Evolutionary conservation across 2,113 vertebrate species (phyloP), one percentile per base, ranked within the genome.

Genomic region (Lynx canadensis): DNA sequence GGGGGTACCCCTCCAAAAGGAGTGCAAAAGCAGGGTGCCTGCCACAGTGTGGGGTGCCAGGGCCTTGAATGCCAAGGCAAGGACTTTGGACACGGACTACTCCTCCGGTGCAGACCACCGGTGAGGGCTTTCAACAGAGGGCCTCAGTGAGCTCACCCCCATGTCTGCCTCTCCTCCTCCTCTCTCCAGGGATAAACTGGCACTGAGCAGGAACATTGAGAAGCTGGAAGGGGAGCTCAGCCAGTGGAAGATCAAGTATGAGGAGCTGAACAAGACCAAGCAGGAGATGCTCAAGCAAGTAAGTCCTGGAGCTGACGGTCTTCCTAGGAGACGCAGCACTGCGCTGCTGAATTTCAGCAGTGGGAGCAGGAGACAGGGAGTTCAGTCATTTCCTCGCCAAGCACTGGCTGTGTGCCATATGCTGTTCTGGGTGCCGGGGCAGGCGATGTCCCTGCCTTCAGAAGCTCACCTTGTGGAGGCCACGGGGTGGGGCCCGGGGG

Each of bases 221-320:
- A 99, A 99, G 97, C 99, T 99, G 98, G 99, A 99, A 98, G 98
- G 98, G 0, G 99, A 99, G 69, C 99, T 99, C 93, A 99, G 99
- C 98, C 99, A 99, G 94, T 99, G 99, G 99, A 99, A 99, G 98
- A 98, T 99, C 92, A 99, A 99, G 98, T 99, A 99, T 0, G 99
- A 99, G 97, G 99, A 99, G 95, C 99, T 99, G 96, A 99, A 98
- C 98, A 99, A 99, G 98, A 99, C 97, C 98, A 99, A 99, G 96
- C 99, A 99, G 93, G 99, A 99, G 96, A 99, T 99, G 74, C 98
- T 99, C 41, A 99, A 99, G 97, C 99, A 99, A 98, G 99, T 99
- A 95, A 98, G 99, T 0, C 0, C 57, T 29, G 45, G 65, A 68
- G 29, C 10, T 45, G 2, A 21, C 3, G 33, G 33, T 36, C 57